Evolutionary conservation across 1,140 invertebrate species (phyloP), one percentile per base, ranked within the genome.

Genomic region (Ceratina calcarata): DNA sequence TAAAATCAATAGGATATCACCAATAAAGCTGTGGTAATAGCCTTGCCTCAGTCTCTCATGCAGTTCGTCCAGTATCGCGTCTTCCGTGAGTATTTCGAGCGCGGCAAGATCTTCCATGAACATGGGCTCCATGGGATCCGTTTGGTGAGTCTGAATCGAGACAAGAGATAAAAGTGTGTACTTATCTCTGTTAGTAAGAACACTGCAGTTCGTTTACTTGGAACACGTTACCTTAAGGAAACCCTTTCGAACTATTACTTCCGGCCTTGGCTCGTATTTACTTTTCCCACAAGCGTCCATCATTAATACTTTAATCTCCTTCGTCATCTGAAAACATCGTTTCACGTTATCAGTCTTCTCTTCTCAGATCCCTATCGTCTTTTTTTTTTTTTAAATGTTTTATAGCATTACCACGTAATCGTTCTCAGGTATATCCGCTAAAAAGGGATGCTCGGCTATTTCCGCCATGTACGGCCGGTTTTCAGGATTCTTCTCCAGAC

Each of bases 401-500:
- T 18, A n/a, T 6, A 15, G 15, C 89, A 93, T 94, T 94, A 96
- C 96, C 89, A 95, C 94, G 86, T 95, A 96, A 87, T 96, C 96
- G 88, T 97, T 97, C 87, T 96, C 96, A 1, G 96, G 96, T 68
- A 95, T 93, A 81, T 94, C 94, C 77, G 94, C 93, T 80, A 96
- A 93, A 87, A 98, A 98, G 0, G 98, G 98, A 94, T 99, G 98
- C 81, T 97, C 95, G 53, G 97, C 92, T 37, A 99, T 93, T 93
- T 99, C 97, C 62, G 95, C 91, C 90, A 97, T 95, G 90, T 95
- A 97, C 0, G 98, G 97, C 37, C 98, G 94, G 91, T 98, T 95
- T 86, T 99, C 98, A 20, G 96, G 96, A 93, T 98, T 97, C 91
- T 98, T 98, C 79, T 97, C 96, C 24, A 99, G 92, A 90, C 98